Base-by-base conservation (phyloP, 64 coral and sea anemone species). In the Pachyseris speciosa region DNA sequence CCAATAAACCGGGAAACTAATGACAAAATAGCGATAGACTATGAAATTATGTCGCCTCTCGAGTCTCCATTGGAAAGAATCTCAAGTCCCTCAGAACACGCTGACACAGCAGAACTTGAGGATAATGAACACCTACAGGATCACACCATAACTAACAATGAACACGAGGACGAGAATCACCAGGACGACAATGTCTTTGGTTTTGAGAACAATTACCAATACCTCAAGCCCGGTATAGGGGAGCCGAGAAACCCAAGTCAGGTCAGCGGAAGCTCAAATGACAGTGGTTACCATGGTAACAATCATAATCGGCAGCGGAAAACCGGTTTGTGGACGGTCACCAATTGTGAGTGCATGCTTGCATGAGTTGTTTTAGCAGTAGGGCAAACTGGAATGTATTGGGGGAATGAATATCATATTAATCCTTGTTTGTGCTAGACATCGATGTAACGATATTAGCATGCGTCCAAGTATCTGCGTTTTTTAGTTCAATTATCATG, bases 261-360 rank as follows among this genome's bases (percentile, higher is more conserved):
- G 72, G 91, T 96, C 85, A 96, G 95, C 79, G 95, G 95, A 69
- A 83, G 95, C 76, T 96, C 95, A 1, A 84, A 70, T 25, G 95
- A 96, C 86, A 96, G 95, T 74, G 95, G 95, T 93, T 96, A 96
- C 76, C 95, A 96, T 84, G 91, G 89, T 38, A 88, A 90, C n/a
- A 73, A 83, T 80, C 84, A 37, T 72, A 69, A 31, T 42, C 91
- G 95, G 50, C 90, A 96, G 57, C 93, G 95, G 80, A 88, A 88
- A 38, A 86, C 91, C 13, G 95, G 95, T 79, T 69, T 96, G 33
- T 96, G 95, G 95, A 64, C 85, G 43, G 72, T 74, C 19, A 41
- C 75, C n/a, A 80, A 89, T 52, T 92, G 95, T 96, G 93, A 93
- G 95, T 90, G 57, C 37, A 90, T 76, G 26, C 37, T 16, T 81